Evolutionary conservation across 2,113 vertebrate species (phyloP).

Genomic region (Nyctibius bracteatus): DNA sequence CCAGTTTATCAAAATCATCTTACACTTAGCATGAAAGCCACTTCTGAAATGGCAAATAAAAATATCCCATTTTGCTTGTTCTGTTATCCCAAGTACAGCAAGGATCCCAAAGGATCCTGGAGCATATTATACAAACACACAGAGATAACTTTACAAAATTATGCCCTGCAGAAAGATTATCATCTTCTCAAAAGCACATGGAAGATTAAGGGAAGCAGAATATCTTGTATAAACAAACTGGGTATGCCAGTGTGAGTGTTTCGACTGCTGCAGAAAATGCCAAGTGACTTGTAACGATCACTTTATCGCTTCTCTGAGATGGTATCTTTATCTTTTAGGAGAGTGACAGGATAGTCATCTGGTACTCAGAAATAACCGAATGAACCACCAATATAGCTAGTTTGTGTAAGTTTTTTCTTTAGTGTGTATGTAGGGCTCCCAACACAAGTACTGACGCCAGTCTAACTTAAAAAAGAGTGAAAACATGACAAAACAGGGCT

Average conservation of each 20-base stretch:
- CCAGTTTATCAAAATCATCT: background rate
- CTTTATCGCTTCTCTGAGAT: background rate
- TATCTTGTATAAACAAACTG: background rate
- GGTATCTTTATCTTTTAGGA: background rate
- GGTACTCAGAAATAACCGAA: background rate
- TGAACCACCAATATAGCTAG: background rate
- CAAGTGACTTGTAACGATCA: slow-evolving; percentile 38
- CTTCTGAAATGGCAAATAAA: background rate
- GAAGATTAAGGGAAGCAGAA: background rate
- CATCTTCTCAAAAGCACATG: background rate
- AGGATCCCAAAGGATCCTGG: background rate
- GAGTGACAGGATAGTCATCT: background rate
- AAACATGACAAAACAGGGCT: background rate
- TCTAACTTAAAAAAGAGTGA: background rate
- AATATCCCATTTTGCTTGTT: background rate
- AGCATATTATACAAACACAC: background rate
- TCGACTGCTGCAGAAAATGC: slow-evolving; percentile 3
- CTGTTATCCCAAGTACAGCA: background rate
- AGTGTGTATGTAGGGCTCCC: background rate
- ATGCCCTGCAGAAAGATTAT: background rate
- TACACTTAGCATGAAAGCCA: background rate
- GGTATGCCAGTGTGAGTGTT: background rate
- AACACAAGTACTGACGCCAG: background rate
- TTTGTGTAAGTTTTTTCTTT: background rate
- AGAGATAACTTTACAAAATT: background rate